Evolutionary conservation across 2,888 invertebrate species (phyloP), one percentile per base, ranked within the genome.

Genomic region (Drosophila greeni): DNA sequence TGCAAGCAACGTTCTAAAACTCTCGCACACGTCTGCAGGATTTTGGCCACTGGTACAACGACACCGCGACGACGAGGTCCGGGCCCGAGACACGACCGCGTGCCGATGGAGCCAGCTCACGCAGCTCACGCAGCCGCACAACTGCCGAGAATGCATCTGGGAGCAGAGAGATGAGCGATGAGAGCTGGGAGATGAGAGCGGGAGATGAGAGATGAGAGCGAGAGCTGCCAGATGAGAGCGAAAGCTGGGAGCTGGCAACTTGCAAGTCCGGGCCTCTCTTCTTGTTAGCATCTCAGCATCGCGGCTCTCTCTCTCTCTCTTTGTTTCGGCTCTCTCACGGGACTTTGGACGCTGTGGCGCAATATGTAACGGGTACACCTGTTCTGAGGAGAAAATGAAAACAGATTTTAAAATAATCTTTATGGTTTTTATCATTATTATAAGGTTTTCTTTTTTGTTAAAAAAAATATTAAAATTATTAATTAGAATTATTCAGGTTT

Each of bases 1-100:
- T 76, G 77, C 77, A 80, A 82, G 80, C 80, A 75, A 74, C 80
- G 77, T 82, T 82, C 77, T 80, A 74, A 80, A 77, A 75, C 77
- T 75, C 76, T 81, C 80, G 77, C 75, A 77, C 77, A 80, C 82
- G 80, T 80, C 75, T 80, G 80, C 43, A 42, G 58, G 58, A 54
- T 29, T 58, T 54, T 40, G 58, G 40, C 45, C 14, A 31, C 14
- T 31, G 31, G 29, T 29, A 29, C 45, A 3, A 31, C 45, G 29
- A 29, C 29, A 18, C 37, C 37, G n/a, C n/a, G n/a, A n/a, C n/a
- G 18, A 42, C 42, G 42, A 47, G 20, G 45, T 47, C 45, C 45
- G 45, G 45, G 45, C 45, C 29, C 45, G 45, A 47, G n/a, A 14
- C 20, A 9, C 45, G 31, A 31, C 45, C 45, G 45, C n/a, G n/a